Conservation (phyloP, 2,797 vertebrate species). For the Australoheros facetus region DNA sequence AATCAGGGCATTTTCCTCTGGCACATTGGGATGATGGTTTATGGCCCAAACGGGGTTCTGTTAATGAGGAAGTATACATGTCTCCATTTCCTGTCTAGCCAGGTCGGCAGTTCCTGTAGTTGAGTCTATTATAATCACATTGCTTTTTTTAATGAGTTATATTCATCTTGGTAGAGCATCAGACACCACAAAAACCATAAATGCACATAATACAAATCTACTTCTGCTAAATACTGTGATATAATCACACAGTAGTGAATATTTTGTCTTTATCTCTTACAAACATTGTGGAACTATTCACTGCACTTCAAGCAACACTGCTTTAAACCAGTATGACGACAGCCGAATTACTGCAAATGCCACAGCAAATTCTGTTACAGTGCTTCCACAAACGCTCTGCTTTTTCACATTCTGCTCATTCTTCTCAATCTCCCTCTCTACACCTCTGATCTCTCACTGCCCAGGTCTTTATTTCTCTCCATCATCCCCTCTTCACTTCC, state of each 20-base stretch:
- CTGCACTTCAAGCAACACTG: slow-evolving; percentile 16
- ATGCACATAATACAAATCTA: slow-evolving; percentile 13
- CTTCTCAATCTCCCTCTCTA: slow-evolving; percentile 53
- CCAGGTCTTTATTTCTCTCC: slow-evolving; percentile 58
- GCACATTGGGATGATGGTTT: slow-evolving; percentile 77
- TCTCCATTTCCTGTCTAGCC: slow-evolving; percentile 83
- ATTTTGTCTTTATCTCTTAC: slow-evolving; percentile 24
- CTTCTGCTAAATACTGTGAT: not conserved
- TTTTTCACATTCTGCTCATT: slow-evolving; percentile 52
- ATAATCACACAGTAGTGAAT: not conserved
- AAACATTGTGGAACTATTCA: not conserved
- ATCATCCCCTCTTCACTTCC: slow-evolving; percentile 71
- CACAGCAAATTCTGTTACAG: slow-evolving; percentile 54
- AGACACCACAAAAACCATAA: slow-evolving; percentile 39
- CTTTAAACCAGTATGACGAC: slow-evolving; percentile 44
- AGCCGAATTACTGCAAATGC: slow-evolving; percentile 62
- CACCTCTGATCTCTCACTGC: slow-evolving; percentile 57
- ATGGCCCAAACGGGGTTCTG: slow-evolving; percentile 80
- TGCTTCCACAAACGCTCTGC: slow-evolving; percentile 43
- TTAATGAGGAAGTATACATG: slow-evolving; percentile 82
- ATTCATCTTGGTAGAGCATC: slow-evolving; percentile 75
- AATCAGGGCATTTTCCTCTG: slow-evolving; percentile 78
- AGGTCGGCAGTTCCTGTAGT: slow-evolving; percentile 80
- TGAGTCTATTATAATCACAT: slow-evolving; percentile 70
- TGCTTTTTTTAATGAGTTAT: slow-evolving; percentile 78